These are phyloP conservation scores for Platycheirus rosarum DNA, from an alignment of 2,888 invertebrate genomes.

Conservation along the genomic window DNA sequence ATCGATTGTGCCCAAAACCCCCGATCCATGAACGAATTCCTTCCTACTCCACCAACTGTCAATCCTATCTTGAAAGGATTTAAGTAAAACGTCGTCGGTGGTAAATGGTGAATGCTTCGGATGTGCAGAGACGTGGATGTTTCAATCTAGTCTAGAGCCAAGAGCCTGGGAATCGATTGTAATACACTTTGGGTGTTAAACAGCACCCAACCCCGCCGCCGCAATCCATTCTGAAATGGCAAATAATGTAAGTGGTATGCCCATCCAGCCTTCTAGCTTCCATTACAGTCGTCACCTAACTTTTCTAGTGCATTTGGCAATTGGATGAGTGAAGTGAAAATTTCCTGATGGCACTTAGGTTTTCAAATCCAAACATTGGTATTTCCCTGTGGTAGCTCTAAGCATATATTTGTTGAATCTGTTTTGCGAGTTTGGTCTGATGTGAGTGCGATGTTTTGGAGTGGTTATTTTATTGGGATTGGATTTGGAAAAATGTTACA, in stretches of 20 bases:
- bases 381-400: constrained; percentile 41
- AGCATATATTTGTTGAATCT: constrained; percentile 56
- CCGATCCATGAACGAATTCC: constrained; percentile 18
- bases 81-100: not conserved
- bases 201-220: not conserved
- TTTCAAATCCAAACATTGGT: constrained; percentile 66
- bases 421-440: constrained; percentile 28
- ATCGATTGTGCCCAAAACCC: constrained; percentile 26
- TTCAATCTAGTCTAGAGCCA: constrained; percentile 11
- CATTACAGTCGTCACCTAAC: constrained; percentile 9
- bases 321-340: constrained; percentile 65
- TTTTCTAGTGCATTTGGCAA: constrained; percentile 60
- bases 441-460: constrained; percentile 6
- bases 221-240: constrained; percentile 11
- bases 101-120: not conserved
- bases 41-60: constrained; percentile 44
- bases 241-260: constrained; percentile 68
- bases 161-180: constrained; percentile 58
- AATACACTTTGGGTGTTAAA: constrained; percentile 43
- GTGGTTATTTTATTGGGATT: not conserved
- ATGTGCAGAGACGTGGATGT: constrained; percentile 1
- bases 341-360: constrained; percentile 64
- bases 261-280: constrained; percentile 7
- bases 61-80: constrained; percentile 52
- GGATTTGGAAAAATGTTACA: not conserved